Base-by-base conservation (phyloP, 2,797 vertebrate genomes). In the Meda fulgida region DNA sequence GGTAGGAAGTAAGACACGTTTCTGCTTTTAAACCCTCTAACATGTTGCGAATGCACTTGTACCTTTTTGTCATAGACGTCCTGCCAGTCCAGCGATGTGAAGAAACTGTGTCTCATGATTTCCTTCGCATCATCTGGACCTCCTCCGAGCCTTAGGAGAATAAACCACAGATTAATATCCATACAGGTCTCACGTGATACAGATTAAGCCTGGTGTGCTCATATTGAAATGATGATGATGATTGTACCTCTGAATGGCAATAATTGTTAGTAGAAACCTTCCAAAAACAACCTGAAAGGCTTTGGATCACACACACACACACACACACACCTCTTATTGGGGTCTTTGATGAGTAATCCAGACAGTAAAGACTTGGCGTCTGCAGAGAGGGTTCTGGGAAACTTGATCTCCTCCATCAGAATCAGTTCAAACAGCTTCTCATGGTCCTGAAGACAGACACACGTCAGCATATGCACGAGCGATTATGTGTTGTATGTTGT, bases 21-120 rank as follows among this genome's bases (percentile, higher is more conserved):
- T 18, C 43, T 19, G 70, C 26, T 29, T 31, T 29, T 46, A 14
- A 72, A 10, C 14, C 16, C 43, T 73, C 2, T 3, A 53, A 53
- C 2, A 6, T 21, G 14, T 73, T 73, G 18, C 1, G 11, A 40
- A 14, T 63, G 16, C 55, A 71, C 34, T 38, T 13, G 23, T 55
- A 98, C 97, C 97, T 99, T 99, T 93, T 98, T 99, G 93, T 98
- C 97, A 0, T 99, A 98, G 85, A 99, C 97, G 16, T 99, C 97
- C 94, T 97, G 97, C 98, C 98, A 99, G 94, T 96, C 96, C 70
- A 98, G 91, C 86, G 94, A 93, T 89, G 95, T 92, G 72, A 99
- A 99, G 94, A 97, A 99, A 90, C 97, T 97, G 94, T 99, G 97
- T 91, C 96, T 95, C 98, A 99, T 99, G 90, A 99, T 98, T 94